These are phyloP conservation scores for Rhipidura dahli DNA, from an alignment of 2,113 vertebrate genomes.

Conservation along the genomic window DNA sequence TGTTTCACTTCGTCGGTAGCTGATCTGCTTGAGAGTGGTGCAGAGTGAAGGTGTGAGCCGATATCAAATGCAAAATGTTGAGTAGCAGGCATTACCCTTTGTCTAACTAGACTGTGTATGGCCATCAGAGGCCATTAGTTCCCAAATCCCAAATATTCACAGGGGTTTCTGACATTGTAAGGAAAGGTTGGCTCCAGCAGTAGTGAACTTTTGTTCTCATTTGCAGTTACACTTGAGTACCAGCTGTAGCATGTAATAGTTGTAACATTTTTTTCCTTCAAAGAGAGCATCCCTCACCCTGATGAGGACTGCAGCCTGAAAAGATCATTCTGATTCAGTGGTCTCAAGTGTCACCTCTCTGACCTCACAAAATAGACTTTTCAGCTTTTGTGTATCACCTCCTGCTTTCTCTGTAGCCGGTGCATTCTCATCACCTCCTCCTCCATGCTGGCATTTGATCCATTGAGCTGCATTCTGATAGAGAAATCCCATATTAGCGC, in stretches of 20 bases:
- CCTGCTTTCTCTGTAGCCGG: neutral
- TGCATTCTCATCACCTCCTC: neutral
- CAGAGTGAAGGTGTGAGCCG: neutral
- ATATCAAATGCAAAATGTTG: neutral
- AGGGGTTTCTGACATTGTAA: neutral
- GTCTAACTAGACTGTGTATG: neutral
- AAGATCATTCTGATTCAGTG: constrained; percentile 15
- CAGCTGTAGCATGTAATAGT: neutral
- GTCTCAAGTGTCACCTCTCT: neutral
- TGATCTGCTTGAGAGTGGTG: neutral
- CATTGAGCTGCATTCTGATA: constrained; percentile 4
- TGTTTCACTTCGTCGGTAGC: neutral
- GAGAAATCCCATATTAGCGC: neutral
- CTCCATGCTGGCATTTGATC: neutral
- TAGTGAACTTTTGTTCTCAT: neutral
- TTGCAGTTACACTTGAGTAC: neutral
- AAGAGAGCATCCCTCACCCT: neutral
- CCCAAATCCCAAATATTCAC: neutral
- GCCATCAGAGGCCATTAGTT: neutral
- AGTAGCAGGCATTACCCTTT: neutral
- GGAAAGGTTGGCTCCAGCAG: neutral
- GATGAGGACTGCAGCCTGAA: constrained; percentile 5
- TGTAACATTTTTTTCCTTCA: neutral
- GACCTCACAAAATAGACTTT: constrained; percentile 33
- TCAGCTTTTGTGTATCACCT: constrained; percentile 11